A percentile compares a stretch with the other conserved stretches of the same genome.
These are phyloP conservation scores for Proales similis DNA, from an alignment of 1,140 invertebrate species.

Conservation along the genomic window DNA sequence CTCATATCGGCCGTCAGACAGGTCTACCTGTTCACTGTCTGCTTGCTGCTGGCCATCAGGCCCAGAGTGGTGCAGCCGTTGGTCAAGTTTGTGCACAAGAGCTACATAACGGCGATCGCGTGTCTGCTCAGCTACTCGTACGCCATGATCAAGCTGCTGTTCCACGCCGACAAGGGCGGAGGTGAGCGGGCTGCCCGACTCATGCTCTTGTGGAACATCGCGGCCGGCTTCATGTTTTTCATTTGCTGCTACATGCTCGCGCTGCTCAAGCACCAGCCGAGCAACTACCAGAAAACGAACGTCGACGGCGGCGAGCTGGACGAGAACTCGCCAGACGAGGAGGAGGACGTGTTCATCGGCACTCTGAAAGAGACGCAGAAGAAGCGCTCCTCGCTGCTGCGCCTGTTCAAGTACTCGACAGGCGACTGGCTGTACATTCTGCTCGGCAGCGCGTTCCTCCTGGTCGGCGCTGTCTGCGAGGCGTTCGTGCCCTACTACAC, in stretches of 20 bases:
- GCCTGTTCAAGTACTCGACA: conserved; percentile 27
- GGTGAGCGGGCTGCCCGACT: background rate
- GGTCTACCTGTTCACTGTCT: background rate
- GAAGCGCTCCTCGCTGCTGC: conserved; percentile 28
- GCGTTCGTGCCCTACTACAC: conserved; percentile 34
- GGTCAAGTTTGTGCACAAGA: conserved; percentile 9
- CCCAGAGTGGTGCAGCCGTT: background rate
- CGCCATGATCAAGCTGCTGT: conserved; percentile 32
- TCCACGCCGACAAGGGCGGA: conserved; percentile 3
- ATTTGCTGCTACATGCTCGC: conserved; percentile 17
- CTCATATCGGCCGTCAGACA: conserved; percentile 2
- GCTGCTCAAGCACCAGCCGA: conserved; percentile 2
- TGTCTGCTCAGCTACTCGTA: conserved; percentile 29
- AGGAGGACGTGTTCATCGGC: conserved; percentile 29
- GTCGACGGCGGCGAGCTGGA: conserved; percentile 12
- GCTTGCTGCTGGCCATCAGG: background rate
- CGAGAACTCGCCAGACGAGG: background rate
- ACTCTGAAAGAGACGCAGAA: conserved; percentile 33
- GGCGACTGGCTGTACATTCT: conserved; percentile 1
- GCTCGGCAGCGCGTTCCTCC: background rate
- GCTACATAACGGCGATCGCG: conserved; percentile 4
- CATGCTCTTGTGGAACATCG: conserved; percentile 30
- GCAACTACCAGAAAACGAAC: conserved; percentile 27
- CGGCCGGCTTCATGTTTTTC: conserved; percentile 20
- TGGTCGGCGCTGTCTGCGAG: conserved; percentile 28